Evolutionary conservation across 2,888 invertebrate species (phyloP), one percentile per base, ranked within the genome.

Genomic region (Mamestra brassicae): DNA sequence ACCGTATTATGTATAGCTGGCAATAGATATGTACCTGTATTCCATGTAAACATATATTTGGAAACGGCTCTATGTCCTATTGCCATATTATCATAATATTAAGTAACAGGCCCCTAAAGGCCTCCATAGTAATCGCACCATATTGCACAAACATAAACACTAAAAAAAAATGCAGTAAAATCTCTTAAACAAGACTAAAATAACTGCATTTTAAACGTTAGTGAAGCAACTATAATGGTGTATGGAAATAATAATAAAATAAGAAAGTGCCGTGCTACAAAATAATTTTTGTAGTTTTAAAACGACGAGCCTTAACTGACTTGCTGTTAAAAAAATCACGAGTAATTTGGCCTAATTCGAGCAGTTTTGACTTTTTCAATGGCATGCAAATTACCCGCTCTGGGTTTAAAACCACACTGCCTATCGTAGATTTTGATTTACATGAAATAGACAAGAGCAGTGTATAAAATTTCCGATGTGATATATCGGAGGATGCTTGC

Each of bases 121-220:
- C 26, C 26, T 26, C 26, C 26, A 26, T 38, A 38, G n/a, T 71
- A 38, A 26, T 42, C 42, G 42, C 26, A 36, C 38, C 57, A 36
- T 57, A 52, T 52, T 78, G 79, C 45, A 69, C 36, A 4, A 55
- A 76, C 52, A 52, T 5, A 75, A 54, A 36, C 38, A 60, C 4
- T 8, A 17, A 7, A 69, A 61, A 17, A 7, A 69, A 61, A 47
- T 79, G 71, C 71, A 50, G 60, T 55, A 26, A 61, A 47, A 54
- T 47, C 4, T 42, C 42, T 38, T 71, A 3, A 50, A 52, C 17
- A 52, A 47, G 47, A 52, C 52, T 7, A 52, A 42, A 10, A 62
- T 15, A 36, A 42, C 36, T 61, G 78, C 52, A 69, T 75, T 75
- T 78, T 15, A 78, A 75, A 78, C 45, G 54, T 54, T 34, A 54